Base-by-base conservation (phyloP, 1,140 invertebrate genomes). In the Penaeus vannamei region DNA sequence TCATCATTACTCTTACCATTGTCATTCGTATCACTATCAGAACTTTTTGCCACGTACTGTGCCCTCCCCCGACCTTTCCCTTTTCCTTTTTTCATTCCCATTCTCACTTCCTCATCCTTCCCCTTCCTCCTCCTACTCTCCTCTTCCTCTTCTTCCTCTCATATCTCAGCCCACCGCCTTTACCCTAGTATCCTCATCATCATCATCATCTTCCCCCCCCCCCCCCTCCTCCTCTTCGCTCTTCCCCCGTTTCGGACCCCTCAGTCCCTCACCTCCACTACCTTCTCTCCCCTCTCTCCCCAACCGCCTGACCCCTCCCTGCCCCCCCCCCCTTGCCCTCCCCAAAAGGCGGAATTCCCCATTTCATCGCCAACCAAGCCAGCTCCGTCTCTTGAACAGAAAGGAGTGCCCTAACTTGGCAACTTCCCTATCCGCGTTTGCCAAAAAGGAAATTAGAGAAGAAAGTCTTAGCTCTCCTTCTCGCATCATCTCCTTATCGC, bases 401-500 rank as follows among this genome's bases (percentile, higher is more conserved):
- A 59, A 17, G 69, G 53, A 60, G 20, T 77, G 66, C 46, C 84
- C 59, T 32, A 72, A 77, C 66, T 85, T 85, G 84, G 84, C 84
- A 85, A 72, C 66, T 20, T 29, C 26, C 36, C 61, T n/a, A 1
- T 20, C 59, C 22, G 19, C 59, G 23, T 23, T 60, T 85, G 84
- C 84, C 84, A 85, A 85, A 77, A 69, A 85, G 84, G 84, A 85
- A 85, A 85, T 85, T 26, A 77, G 77, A 46, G 84, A 26, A 85
- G 69, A 29, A 12, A 66, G 12, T 26, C 53, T 53, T 53, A 8
- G 53, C 53, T 53, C 53, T 0, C 53, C 53, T 53, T 53, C 53
- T 53, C 53, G 53, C 53, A 1, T 17, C 7, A 0, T 12, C 0
- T 53, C 53, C 53, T 53, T 53, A 53, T 53, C 53, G 12, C 53